Conservation (phyloP, 2,797 vertebrate species). For the Argyrosomus regius region DNA sequence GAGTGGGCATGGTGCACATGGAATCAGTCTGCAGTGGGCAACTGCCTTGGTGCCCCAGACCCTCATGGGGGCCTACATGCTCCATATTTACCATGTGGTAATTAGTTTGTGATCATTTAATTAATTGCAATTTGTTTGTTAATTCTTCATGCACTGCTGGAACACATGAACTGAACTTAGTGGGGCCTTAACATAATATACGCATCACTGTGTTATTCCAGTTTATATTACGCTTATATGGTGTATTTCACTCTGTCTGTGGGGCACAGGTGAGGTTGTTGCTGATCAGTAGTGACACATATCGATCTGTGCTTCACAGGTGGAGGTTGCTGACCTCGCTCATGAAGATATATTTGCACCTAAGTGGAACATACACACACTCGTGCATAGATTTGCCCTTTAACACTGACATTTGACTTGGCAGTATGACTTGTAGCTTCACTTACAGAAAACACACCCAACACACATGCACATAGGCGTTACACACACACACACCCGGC, state of each 20-base stretch:
- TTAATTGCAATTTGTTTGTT: not conserved
- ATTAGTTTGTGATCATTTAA: not conserved
- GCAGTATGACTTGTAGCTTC: not conserved
- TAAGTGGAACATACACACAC: constrained; percentile 20
- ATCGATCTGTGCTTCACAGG: constrained; percentile 38
- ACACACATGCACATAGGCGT: not conserved
- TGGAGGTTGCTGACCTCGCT: constrained; percentile 13
- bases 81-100: not conserved
- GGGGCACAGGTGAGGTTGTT: not conserved
- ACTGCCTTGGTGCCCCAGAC: not conserved
- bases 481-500: not conserved
- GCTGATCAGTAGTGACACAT: constrained; percentile 16
- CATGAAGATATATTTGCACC: constrained; percentile 8
- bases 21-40: not conserved
- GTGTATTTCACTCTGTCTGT: not conserved
- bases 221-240: too few relatives aligned
- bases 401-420: constrained; percentile 6
- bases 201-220: too few relatives aligned
- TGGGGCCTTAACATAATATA: too few relatives aligned
- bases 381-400: not conserved
- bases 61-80: not conserved
- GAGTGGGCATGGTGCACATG: not conserved
- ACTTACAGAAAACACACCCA: not conserved
- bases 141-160: not conserved
- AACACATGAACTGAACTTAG: not conserved